These are phyloP conservation scores for Acanthis flammea DNA, from an alignment of 2,797 vertebrate genomes.

Conservation along the genomic window DNA sequence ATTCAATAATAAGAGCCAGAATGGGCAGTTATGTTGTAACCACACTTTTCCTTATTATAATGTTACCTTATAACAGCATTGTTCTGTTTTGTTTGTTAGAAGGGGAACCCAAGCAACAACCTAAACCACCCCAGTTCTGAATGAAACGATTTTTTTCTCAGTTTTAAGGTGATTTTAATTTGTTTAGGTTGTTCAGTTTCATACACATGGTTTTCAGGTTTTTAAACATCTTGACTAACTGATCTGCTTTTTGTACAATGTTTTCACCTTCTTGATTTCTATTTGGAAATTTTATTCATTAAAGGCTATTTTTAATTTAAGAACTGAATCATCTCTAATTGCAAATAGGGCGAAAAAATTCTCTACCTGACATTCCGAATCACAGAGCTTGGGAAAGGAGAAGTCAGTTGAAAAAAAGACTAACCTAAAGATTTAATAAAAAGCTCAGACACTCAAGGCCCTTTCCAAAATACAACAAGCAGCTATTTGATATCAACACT, in stretches of 20 bases:
- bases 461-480: neutral
- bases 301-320: neutral
- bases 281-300: neutral
- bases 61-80: neutral
- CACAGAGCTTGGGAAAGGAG: neutral
- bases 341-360: neutral
- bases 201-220: fast-evolving
- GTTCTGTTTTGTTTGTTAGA: neutral
- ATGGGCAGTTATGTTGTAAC: neutral
- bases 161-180: neutral
- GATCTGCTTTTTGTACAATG: neutral
- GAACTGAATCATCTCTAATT: neutral
- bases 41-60: neutral
- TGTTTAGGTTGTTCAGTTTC: neutral
- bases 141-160: neutral
- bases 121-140: neutral
- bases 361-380: neutral
- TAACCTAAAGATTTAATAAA: neutral
- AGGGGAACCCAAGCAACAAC: neutral
- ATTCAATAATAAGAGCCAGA: neutral
- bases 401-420: neutral
- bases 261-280: neutral
- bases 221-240: neutral
- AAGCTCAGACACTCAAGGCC: neutral
- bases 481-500: neutral